Conservation (phyloP, 1,140 invertebrate genomes). For the Hylyphantes graminicola region DNA sequence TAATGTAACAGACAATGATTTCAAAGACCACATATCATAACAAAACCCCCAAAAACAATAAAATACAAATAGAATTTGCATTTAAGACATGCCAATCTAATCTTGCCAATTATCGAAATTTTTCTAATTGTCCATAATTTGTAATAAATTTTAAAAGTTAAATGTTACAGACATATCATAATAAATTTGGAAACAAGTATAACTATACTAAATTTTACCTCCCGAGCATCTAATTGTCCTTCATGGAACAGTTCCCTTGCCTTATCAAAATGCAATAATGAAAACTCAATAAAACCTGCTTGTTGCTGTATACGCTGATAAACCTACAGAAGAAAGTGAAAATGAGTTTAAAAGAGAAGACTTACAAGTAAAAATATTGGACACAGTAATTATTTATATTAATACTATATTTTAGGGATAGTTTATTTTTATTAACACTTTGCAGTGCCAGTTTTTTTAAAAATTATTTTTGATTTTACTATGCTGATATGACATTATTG, state of each 20-base stretch:
- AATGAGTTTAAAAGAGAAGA: not conserved
- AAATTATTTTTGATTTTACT: too few species aligned
- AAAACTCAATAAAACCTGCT: slow-evolving; percentile 71
- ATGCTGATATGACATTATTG: too few species aligned
- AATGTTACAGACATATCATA: not conserved
- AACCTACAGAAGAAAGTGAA: slow-evolving; percentile 60
- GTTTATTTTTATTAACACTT: too few species aligned
- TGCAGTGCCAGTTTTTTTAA: too few species aligned
- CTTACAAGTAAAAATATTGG: too few species aligned
- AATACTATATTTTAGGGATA: too few species aligned
- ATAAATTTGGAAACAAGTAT: not conserved
- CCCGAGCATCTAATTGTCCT: slow-evolving; percentile 69
- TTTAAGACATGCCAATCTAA: not conserved
- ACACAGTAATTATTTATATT: too few species aligned
- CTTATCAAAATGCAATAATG: slow-evolving; percentile 69
- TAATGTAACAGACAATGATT: too few species aligned
- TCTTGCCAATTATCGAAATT: not conserved
- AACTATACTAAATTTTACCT: slow-evolving; percentile 64
- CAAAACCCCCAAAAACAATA: not conserved
- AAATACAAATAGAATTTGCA: not conserved
- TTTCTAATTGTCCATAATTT: not conserved
- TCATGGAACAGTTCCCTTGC: slow-evolving; percentile 68
- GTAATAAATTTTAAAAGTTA: not conserved
- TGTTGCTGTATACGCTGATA: slow-evolving; percentile 68
- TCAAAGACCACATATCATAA: not conserved